Percentiles rank a stretch among this genome's conserved stretches.
phyloP scores from a whole-genome alignment of 92 coral and sea anemone species.

The Umimayanthus kanabou region DNA sequence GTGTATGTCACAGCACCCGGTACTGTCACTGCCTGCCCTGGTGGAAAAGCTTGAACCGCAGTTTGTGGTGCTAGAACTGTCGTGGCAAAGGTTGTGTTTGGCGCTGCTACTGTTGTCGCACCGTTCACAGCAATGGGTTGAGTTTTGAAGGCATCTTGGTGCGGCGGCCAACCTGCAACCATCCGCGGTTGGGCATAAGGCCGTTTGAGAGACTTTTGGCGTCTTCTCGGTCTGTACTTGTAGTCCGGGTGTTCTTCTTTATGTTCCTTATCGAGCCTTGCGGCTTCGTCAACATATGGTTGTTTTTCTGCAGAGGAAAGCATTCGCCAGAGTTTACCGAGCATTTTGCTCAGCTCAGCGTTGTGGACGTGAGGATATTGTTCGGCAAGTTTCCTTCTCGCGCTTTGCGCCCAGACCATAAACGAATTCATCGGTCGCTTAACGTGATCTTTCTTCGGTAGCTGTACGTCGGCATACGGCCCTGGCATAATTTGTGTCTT shows the following conservation, averaged over 20 bases:
- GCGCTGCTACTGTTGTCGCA: conserved; percentile 69
- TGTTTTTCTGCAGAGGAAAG: conserved; percentile 96
- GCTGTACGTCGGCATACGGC: conserved; percentile 88
- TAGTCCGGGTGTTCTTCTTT: conserved; percentile 98
- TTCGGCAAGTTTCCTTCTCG: conserved; percentile 94
- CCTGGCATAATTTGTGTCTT: conserved; percentile 93
- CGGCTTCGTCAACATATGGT: conserved; percentile 99
- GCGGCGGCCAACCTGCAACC: conserved; percentile 80
- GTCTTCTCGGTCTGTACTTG: conserved; percentile 92
- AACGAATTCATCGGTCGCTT: conserved; percentile 99
- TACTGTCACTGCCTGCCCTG: conserved; percentile 65
- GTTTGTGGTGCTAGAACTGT: conserved; percentile 73
- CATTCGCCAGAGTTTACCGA: conserved; percentile 99
- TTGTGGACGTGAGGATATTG: conserved; percentile 99
- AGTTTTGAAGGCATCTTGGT: conserved; percentile 66
- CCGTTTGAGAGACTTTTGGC: conserved; percentile 92
- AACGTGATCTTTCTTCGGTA: conserved; percentile 93
- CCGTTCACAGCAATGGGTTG: conserved; percentile 84
- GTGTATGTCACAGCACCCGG: conserved; percentile 77
- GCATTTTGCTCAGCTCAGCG: conserved; percentile 99
- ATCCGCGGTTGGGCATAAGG: conserved; percentile 89
- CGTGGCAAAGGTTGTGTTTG: conserved; percentile 67
- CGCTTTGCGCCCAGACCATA: conserved; percentile 99
- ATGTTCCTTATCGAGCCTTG: conserved; percentile 96
- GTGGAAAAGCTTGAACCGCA: conserved; percentile 74